Percentiles rank a stretch among this genome's conserved stretches.
Conservation (phyloP, 2,113 vertebrate genomes). For the Callocephalon fimbriatum region DNA sequence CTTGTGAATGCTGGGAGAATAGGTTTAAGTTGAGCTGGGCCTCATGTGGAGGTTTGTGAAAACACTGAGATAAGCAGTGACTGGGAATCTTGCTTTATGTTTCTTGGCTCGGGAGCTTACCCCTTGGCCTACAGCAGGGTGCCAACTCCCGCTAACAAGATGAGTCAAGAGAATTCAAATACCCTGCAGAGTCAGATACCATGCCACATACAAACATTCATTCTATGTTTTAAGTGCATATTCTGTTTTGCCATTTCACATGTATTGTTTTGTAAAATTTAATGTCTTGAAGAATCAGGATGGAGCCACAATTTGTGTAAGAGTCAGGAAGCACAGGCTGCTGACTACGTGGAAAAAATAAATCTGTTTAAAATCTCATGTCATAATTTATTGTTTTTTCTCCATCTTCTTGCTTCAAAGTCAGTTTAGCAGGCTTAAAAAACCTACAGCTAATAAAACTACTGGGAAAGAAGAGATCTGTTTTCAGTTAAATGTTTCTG, state of each 20-base stretch:
- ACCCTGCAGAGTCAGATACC: neutral
- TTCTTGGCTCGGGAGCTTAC: neutral
- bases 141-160: neutral
- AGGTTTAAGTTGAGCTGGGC: neutral
- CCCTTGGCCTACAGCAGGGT: neutral
- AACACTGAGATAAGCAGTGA: neutral
- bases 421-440: neutral
- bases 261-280: neutral
- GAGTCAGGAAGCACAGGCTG: neutral
- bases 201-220: neutral
- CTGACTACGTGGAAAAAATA: neutral
- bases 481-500: neutral
- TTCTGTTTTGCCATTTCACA: neutral
- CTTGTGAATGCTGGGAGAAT: neutral
- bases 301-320: neutral
- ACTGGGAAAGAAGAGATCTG: neutral
- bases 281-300: neutral
- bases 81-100: neutral
- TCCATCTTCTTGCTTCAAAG: conserved; percentile 9
- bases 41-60: neutral
- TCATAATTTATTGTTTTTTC: neutral
- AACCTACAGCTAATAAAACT: neutral
- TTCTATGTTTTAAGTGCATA: neutral
- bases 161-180: neutral
- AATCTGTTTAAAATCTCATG: neutral